Percentiles rank a stretch among this genome's conserved stretches.
These are phyloP conservation scores for Alsophila aescularia DNA, from an alignment of 2,888 invertebrate genomes.

Conservation along the genomic window DNA sequence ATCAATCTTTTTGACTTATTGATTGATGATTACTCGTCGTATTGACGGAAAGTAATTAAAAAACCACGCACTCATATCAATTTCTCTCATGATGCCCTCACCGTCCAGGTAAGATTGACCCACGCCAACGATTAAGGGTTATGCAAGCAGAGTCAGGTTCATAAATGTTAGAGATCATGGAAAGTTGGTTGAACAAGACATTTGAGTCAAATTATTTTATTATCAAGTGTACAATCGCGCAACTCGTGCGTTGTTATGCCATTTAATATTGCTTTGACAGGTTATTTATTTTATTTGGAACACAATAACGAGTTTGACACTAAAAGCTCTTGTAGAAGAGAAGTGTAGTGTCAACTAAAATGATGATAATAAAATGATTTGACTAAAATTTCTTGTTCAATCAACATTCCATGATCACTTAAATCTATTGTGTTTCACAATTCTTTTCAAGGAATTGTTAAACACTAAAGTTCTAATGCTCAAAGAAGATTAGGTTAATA, in stretches of 20 bases:
- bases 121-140: slow-evolving; percentile 26
- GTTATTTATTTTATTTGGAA: slow-evolving; percentile 68
- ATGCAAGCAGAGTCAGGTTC: slow-evolving; percentile 9
- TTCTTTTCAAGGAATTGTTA: slow-evolving; percentile 14
- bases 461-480: slow-evolving; percentile 18
- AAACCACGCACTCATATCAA: slow-evolving; percentile 56
- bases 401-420: too few species aligned
- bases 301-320: slow-evolving; percentile 37
- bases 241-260: slow-evolving; percentile 47
- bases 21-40: slow-evolving; percentile 73
- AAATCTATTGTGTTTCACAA: too few species aligned
- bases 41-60: slow-evolving; percentile 81
- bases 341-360: slow-evolving; percentile 5
- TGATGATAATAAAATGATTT: too few species aligned
- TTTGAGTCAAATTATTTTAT: slow-evolving; percentile 65
- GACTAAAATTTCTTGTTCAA: too few species aligned
- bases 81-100: slow-evolving; percentile 48
- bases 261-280: slow-evolving; percentile 66
- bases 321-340: slow-evolving; percentile 20
- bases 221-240: slow-evolving; percentile 65
- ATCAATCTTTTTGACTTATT: slow-evolving; percentile 79
- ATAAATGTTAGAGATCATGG: slow-evolving; percentile 39
- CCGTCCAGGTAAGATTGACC: slow-evolving; percentile 46
- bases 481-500: slow-evolving; percentile 15
- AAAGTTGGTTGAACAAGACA: slow-evolving; percentile 46